Base-by-base conservation (phyloP, 2,888 invertebrate genomes). In the Cheilosia urbana region DNA sequence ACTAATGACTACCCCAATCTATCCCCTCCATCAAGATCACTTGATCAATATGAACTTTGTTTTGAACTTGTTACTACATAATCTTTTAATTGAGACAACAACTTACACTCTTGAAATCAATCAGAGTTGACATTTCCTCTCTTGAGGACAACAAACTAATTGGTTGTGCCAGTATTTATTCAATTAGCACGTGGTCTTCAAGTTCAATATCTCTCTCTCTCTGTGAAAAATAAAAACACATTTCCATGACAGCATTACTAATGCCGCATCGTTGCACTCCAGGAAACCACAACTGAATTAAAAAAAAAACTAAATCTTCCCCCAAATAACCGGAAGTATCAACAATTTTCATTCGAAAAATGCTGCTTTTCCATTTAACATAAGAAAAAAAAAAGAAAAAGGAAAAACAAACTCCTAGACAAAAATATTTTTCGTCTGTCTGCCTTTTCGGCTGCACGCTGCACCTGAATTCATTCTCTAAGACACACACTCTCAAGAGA, bases 371-470 rank as follows among this genome's bases (percentile, higher is more conserved):
- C 21, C n/a, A 27, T 7, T 17, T 24, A 51, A 51, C 24, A 40
- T 4, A 34, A 13, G 17, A 69, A 21, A 0, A 62, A 40, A 42
- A 68, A 68, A 7, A 34, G 27, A 27, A 62, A 21, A 15, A 62
- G 49, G n/a, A n/a, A n/a, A 47, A 40, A 45, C 27, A 49, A 47
- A 27, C 30, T 37, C 45, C 24, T 24, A 49, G 37, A 45, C 42
- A 65, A 34, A 53, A 49, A 11, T 47, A 42, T 34, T 73, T 75
- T 63, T 75, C 63, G 30, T 60, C n/a, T 78, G 45, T 81, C 85
- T 27, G 85, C 81, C 84, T 84, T 60, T 34, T 58, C n/a, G 76
- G 81, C 85, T 81, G 81, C 85, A 85, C 85, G 81, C 85, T 81
- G 81, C 85, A 85, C 85, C 85, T 85, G 85, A 85, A 58, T 77